phyloP scores from a whole-genome alignment of 2,113 vertebrate genomes.

The Ovibos moschatus region DNA sequence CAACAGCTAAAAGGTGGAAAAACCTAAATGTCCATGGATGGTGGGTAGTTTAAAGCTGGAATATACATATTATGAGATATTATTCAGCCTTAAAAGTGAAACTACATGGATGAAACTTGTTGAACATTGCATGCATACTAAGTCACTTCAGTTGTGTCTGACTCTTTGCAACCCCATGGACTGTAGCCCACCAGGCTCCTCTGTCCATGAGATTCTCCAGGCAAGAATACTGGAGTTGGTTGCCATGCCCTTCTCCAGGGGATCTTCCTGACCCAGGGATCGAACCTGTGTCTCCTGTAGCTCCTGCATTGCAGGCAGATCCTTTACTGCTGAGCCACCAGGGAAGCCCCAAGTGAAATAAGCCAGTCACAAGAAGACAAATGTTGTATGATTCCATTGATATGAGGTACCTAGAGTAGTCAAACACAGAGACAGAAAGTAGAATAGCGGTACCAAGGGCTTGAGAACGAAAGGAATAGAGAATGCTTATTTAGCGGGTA shows the following conservation, averaged over 20 bases:
- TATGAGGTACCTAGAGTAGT: neutral
- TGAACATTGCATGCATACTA: neutral
- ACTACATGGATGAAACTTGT: neutral
- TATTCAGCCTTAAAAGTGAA: neutral
- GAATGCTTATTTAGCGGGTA: neutral
- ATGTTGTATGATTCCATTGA: neutral
- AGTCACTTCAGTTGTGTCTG: neutral
- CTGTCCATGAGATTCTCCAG: neutral
- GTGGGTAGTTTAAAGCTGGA: neutral
- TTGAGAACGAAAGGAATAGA: neutral
- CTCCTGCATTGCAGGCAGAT: neutral
- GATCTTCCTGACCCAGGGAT: neutral
- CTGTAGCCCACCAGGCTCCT: neutral
- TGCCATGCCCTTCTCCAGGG: neutral
- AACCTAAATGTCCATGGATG: neutral
- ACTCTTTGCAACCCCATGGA: neutral
- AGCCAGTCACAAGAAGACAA: neutral
- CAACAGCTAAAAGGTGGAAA: neutral
- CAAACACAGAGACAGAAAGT: neutral
- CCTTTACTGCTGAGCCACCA: neutral
- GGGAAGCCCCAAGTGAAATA: neutral
- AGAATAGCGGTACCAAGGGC: neutral
- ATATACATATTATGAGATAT: neutral
- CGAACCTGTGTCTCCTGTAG: neutral
- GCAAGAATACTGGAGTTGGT: neutral